phyloP scores from a whole-genome alignment of 1,140 invertebrate species.

The Euura saliciscinereae region DNA sequence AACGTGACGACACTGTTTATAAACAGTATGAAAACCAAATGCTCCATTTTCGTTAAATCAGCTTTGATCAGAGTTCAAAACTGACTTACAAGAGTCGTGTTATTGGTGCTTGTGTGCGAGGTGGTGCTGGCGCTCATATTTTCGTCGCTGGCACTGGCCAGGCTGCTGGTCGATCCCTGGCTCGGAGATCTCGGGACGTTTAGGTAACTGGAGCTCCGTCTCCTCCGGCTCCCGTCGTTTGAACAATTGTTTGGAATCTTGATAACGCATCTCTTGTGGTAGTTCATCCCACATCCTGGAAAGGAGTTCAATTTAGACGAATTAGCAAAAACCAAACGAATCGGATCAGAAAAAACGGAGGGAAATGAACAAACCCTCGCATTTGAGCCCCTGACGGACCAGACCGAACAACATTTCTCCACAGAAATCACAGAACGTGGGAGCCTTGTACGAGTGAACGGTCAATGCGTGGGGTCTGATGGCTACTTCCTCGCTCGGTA shows the following conservation, averaged over 20 bases:
- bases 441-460: slow-evolving; percentile 98
- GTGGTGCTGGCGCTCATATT: slow-evolving; percentile 52
- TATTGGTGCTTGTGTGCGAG: slow-evolving; percentile 53
- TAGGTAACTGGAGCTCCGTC: slow-evolving; percentile 64
- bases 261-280: slow-evolving; percentile 97
- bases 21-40: too few species aligned
- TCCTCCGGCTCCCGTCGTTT: slow-evolving; percentile 59
- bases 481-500: slow-evolving; percentile 72
- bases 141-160: slow-evolving; percentile 56
- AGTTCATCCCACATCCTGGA: slow-evolving; percentile 95
- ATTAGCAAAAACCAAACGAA: not conserved
- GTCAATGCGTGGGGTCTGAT: slow-evolving; percentile 89
- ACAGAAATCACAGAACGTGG: slow-evolving; percentile 99
- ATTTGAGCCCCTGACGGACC: slow-evolving; percentile 97
- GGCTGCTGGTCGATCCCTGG: slow-evolving; percentile 61
- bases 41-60: too few species aligned
- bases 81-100: slow-evolving; percentile 49
- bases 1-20: too few species aligned
- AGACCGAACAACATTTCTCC: slow-evolving; percentile 99
- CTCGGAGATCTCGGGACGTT: slow-evolving; percentile 74
- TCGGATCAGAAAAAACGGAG: slow-evolving; percentile 9
- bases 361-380: slow-evolving; percentile 79
- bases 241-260: slow-evolving; percentile 98
- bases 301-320: slow-evolving; percentile 27
- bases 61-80: not conserved